These are phyloP conservation scores for Nomada ferruginata DNA, from an alignment of 2,888 invertebrate species.

Conservation along the genomic window DNA sequence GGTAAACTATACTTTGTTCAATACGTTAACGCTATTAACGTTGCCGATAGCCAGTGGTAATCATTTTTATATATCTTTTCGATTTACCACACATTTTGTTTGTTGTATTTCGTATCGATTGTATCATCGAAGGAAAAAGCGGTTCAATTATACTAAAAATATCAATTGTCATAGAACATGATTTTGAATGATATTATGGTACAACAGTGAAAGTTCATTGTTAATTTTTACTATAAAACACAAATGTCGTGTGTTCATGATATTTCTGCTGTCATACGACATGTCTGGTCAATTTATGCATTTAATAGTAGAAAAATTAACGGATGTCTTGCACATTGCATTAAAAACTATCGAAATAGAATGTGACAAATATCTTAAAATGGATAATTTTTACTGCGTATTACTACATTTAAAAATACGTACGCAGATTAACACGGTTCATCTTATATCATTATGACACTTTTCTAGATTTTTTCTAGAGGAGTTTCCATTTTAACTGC, in stretches of 20 bases:
- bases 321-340: background rate
- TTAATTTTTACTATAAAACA: background rate
- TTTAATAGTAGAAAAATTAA: conserved; percentile 26
- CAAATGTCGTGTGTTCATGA: background rate
- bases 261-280: background rate
- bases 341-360: background rate
- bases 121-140: background rate
- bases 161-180: background rate
- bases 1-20: conserved; percentile 1
- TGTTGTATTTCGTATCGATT: background rate
- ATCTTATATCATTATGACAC: background rate
- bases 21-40: background rate
- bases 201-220: background rate
- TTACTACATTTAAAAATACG: background rate
- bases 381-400: conserved; percentile 10
- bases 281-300: conserved; percentile 28
- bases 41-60: conserved; percentile 2
- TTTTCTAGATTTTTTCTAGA: background rate
- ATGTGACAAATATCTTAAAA: background rate
- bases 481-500: background rate
- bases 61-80: background rate
- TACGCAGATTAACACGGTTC: background rate
- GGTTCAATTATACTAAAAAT: background rate
- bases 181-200: background rate
- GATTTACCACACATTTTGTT: background rate